Conservation (phyloP, 2,888 invertebrate species). For the Amblyjoppa fuscipennis region DNA sequence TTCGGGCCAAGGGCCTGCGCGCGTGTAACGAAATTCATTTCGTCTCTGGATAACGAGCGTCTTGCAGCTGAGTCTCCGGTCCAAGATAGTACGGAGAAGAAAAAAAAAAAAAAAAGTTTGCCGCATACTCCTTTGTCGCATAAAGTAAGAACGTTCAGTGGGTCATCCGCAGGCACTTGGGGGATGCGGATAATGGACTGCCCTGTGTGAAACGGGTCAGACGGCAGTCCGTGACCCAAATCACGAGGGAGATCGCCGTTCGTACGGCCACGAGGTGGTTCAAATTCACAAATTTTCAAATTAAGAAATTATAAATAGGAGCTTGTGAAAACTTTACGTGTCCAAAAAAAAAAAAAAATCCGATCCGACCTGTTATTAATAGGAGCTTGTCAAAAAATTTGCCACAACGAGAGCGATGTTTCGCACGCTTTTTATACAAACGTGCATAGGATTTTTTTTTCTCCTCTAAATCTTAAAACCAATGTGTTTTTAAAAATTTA, state of each 20-base stretch:
- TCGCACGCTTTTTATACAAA: too few species aligned
- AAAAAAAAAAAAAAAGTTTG: not conserved
- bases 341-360: too few species aligned
- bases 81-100: not conserved
- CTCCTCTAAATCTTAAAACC: too few species aligned
- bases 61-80: not conserved
- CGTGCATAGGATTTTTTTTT: too few species aligned
- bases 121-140: not conserved
- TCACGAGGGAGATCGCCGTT: conserved; percentile 4
- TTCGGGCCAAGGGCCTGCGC: conserved; percentile 51
- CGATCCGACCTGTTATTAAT: too few species aligned
- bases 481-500: too few species aligned
- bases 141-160: conserved; percentile 12
- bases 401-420: too few species aligned
- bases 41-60: not conserved
- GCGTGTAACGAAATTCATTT: conserved; percentile 32
- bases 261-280: too few species aligned
- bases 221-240: conserved; percentile 61
- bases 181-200: conserved; percentile 42
- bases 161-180: conserved; percentile 24
- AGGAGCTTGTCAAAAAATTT: too few species aligned
- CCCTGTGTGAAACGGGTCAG: conserved; percentile 59
- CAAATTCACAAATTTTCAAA: too few species aligned
- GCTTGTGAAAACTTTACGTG: too few species aligned
- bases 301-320: too few species aligned